Conservation (phyloP, 2,888 invertebrate species). For the Tenthredo distinguenda region DNA sequence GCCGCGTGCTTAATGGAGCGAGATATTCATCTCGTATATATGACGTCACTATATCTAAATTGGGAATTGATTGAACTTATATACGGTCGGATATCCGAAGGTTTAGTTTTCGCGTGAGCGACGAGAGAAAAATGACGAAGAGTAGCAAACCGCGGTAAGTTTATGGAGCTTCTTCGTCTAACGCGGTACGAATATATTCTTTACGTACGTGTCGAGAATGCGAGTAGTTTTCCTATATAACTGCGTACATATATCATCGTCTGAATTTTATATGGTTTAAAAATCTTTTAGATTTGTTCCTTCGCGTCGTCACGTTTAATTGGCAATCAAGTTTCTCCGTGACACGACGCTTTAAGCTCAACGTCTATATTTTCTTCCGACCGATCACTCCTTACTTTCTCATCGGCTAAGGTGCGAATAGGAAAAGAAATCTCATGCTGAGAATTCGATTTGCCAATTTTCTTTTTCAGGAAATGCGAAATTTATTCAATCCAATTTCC, state of each 20-base stretch:
- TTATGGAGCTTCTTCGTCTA: conserved; percentile 22
- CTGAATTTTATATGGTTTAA: background rate
- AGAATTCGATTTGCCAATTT: conserved; percentile 33
- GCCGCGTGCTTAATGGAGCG: conserved; percentile 62
- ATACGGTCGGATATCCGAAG: conserved; percentile 7
- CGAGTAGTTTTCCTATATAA: background rate
- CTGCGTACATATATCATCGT: background rate
- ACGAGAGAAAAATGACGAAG: conserved; percentile 35
- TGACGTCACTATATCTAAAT: conserved; percentile 69
- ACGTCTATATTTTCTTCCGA: background rate
- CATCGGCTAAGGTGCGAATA: background rate
- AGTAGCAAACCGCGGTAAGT: conserved; percentile 38
- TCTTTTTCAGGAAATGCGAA: conserved; percentile 26
- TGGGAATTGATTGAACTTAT: conserved; percentile 70
- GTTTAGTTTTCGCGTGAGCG: conserved; percentile 10
- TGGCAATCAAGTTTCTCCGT: conserved; percentile 33
- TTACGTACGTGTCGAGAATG: conserved; percentile 19
- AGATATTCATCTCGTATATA: conserved; percentile 69
- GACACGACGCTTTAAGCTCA: background rate
- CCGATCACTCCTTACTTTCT: background rate
- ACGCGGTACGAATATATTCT: background rate
- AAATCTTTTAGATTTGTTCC: background rate
- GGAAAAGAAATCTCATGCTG: conserved; percentile 5
- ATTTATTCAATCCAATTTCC: conserved; percentile 50
- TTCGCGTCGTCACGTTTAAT: background rate